phyloP scores from a whole-genome alignment of 2,113 vertebrate species.

The Thryonomys swinderianus region DNA sequence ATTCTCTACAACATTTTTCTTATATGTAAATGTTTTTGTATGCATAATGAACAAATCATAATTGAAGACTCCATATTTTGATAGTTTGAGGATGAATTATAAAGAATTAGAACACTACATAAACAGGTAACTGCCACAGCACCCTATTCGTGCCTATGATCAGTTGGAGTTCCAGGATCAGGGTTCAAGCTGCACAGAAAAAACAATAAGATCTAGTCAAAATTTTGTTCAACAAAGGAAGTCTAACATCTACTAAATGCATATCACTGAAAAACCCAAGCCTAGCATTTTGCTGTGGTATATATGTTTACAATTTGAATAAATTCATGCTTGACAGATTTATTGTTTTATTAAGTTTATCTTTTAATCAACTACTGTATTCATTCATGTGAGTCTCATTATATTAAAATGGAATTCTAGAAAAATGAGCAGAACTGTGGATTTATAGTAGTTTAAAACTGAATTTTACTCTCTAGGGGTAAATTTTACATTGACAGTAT shows the following conservation, averaged over 20 bases:
- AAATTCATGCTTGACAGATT: conserved; percentile 83
- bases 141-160: conserved; percentile 63
- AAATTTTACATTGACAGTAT: conserved; percentile 82
- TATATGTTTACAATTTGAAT: conserved; percentile 82
- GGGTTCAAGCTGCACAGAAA: conserved; percentile 75
- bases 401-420: conserved; percentile 86
- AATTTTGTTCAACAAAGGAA: conserved; percentile 77
- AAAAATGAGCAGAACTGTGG: conserved; percentile 85
- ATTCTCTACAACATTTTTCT: conserved; percentile 54
- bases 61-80: conserved; percentile 49
- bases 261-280: conserved; percentile 74
- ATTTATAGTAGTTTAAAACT: conserved; percentile 86
- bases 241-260: conserved; percentile 71
- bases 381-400: conserved; percentile 84
- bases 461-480: conserved; percentile 83
- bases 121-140: conserved; percentile 66
- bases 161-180: conserved; percentile 68
- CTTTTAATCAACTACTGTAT: conserved; percentile 83
- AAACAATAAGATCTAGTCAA: conserved; percentile 81
- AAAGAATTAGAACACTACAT: conserved; percentile 62
- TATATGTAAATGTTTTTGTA: conserved; percentile 17
- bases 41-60: conserved; percentile 50
- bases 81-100: conserved; percentile 54
- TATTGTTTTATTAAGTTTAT: conserved; percentile 83
- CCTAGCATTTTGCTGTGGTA: conserved; percentile 74